Percentiles rank a stretch among this genome's conserved stretches.
These are phyloP conservation scores for Onthophagus taurus DNA, from an alignment of 1,140 invertebrate genomes.

Conservation along the genomic window DNA sequence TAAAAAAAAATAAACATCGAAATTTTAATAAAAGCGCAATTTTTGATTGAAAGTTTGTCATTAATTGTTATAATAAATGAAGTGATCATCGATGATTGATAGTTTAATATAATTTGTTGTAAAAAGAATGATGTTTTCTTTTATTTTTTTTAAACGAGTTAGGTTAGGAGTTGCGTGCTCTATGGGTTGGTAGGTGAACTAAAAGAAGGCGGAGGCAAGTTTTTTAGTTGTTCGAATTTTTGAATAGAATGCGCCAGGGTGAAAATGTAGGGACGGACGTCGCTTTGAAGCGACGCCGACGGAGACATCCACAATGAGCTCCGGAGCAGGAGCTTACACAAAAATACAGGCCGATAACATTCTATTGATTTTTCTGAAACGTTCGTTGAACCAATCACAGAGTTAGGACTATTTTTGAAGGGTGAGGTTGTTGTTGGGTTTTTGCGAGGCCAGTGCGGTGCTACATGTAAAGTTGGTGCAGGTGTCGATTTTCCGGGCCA, in stretches of 20 bases:
- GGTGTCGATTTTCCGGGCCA: conserved; percentile 25
- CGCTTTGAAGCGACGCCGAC: conserved; percentile 31
- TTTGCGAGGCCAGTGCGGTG: conserved; percentile 32
- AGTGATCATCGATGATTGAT: too few relatives aligned
- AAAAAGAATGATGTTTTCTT: too few relatives aligned
- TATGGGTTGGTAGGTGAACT: conserved; percentile 13
- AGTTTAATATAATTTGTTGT: too few relatives aligned
- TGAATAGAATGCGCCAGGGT: conserved; percentile 31
- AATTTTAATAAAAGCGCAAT: too few relatives aligned
- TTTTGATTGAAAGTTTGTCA: too few relatives aligned
- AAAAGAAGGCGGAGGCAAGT: conserved; percentile 4
- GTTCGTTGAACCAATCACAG: conserved; percentile 41
- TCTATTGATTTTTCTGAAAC: conserved; percentile 40
- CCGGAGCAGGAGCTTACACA: conserved; percentile 31
- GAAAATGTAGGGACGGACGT: conserved; percentile 30
- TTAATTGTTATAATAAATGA: too few relatives aligned
- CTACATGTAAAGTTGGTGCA: conserved; percentile 30
- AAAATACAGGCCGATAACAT: conserved; percentile 39
- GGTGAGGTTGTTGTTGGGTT: conserved; percentile 38
- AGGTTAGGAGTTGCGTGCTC: too few relatives aligned
- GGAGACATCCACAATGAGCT: conserved; percentile 34
- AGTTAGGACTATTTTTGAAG: conserved; percentile 40
- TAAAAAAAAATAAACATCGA: too few relatives aligned
- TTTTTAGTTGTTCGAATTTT: conserved; percentile 18
- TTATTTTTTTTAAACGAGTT: too few relatives aligned